Conservation (phyloP, 2,113 vertebrate species). For the Centropristis striata region DNA sequence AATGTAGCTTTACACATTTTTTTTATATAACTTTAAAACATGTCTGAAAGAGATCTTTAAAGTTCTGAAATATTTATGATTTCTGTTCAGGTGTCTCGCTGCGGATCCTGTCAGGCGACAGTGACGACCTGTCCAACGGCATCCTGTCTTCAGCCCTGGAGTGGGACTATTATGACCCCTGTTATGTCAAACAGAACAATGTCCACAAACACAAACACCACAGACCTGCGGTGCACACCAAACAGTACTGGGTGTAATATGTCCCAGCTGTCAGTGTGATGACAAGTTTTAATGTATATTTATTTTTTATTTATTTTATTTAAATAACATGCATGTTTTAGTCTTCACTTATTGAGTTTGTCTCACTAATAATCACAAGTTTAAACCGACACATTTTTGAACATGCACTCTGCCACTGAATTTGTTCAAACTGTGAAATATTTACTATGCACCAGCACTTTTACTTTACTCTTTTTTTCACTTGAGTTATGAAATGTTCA, state of each 20-base stretch:
- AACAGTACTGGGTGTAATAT: constrained; percentile 86
- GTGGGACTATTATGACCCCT: constrained; percentile 90
- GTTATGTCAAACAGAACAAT: constrained; percentile 85
- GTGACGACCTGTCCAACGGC: constrained; percentile 80
- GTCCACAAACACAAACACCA: constrained; percentile 79
- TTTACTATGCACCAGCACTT: not conserved
- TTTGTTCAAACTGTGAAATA: constrained; percentile 16
- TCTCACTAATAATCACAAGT: constrained; percentile 34
- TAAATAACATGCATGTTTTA: not conserved
- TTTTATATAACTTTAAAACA: not conserved
- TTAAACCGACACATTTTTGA: not conserved
- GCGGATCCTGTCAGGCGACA: constrained; percentile 87
- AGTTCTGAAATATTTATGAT: not conserved
- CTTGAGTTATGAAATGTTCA: constrained; percentile 2
- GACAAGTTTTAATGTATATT: constrained; percentile 52
- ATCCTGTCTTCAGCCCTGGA: constrained; percentile 80
- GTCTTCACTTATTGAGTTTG: not conserved
- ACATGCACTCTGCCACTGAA: constrained; percentile 31
- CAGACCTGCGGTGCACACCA: constrained; percentile 76
- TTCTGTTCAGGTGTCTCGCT: constrained; percentile 85
- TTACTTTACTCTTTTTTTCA: not conserved
- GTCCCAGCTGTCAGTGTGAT: not conserved
- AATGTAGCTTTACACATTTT: too few relatives aligned
- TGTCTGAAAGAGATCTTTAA: not conserved
- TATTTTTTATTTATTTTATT: constrained; percentile 49